phyloP scores from a whole-genome alignment of 2,888 invertebrate genomes.

The Ectemnius cavifrons region DNA sequence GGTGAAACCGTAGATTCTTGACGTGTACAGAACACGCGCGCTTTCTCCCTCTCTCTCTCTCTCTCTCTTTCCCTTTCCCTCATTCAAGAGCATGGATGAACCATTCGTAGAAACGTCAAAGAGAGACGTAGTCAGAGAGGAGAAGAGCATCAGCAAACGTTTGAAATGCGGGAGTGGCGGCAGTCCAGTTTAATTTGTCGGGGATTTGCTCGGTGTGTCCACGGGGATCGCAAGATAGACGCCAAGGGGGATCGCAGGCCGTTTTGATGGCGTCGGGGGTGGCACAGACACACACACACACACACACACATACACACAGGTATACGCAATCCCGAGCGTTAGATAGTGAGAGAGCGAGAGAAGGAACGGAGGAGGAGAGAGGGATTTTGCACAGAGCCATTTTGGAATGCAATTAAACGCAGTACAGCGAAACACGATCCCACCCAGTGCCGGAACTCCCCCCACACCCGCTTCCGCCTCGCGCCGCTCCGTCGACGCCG shows the following conservation, averaged over 20 bases:
- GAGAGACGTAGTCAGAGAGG: slow-evolving; percentile 2
- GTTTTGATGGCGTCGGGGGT: no score
- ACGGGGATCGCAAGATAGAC: no score
- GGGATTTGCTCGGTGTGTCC: slow-evolving; percentile 44
- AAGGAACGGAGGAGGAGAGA: slow-evolving; percentile 32
- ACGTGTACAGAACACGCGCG: slow-evolving; percentile 10
- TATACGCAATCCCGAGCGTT: no score
- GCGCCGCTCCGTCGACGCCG: slow-evolving; percentile 18
- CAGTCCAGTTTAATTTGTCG: slow-evolving; percentile 59
- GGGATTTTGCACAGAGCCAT: slow-evolving; percentile 71
- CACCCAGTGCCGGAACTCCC: not conserved
- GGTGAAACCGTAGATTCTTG: slow-evolving; percentile 57
- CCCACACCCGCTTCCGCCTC: no score
- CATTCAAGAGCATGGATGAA: no score
- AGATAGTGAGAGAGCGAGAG: slow-evolving; percentile 27
- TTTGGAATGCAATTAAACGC: slow-evolving; percentile 77
- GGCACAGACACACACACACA: no score
- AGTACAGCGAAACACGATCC: slow-evolving; percentile 71
- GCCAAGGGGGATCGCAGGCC: slow-evolving; percentile 21
- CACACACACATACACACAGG: no score
- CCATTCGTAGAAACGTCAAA: no score
- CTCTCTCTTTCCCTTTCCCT: no score
- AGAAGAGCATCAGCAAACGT: not conserved
- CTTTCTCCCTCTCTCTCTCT: no score
- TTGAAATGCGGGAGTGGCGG: slow-evolving; percentile 39